Base-by-base conservation (phyloP, 2,888 invertebrate genomes). In the Idaea biselata region DNA sequence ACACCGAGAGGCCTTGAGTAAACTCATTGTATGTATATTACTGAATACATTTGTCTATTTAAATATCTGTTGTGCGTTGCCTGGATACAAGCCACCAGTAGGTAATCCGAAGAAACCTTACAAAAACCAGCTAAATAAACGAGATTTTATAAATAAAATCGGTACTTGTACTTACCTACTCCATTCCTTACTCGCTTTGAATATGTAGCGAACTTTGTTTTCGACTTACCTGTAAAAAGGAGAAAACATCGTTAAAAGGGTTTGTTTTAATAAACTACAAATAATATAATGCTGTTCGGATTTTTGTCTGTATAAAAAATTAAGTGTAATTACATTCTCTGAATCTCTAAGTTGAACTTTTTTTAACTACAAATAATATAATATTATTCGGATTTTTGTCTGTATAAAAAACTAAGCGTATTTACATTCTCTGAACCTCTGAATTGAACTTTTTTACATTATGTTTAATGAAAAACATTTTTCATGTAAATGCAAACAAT, bases 171-270 rank as follows among this genome's bases (percentile, higher is more conserved):
- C 44, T 44, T 44, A 44, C 44, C 44, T 14, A 44, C 66, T 25
- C 25, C 25, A 25, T 5, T n/a, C 25, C 25, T 25, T 25, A 25
- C 25, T 70, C 63, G 73, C 72, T 62, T 58, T 63, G 16, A 16
- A n/a, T 33, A 59, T 32, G 31, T 32, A 63, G 68, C 18, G 16
- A 60, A 65, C 18, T 63, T 31, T 33, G 56, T 62, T 65, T 33
- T 60, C 61, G 65, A 68, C 84, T 81, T 86, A 86, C 86, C 86
- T 86, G 83, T 44, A 83, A 83, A 73, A 64, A 68, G 71, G 62
- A 71, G 67, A 64, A 66, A 70, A 70, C 44, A 63, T 18, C 63
- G 65, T 71, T 33, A 61, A 44, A 44, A 44, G 44, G 44, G 44
- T 44, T 44, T 44, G 44, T 44, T n/a, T n/a, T 44, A 44, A 44